Percentiles rank a stretch among this genome's conserved stretches.
Evolutionary conservation across 2,113 vertebrate species (phyloP).

Genomic region (Tupaia chinensis): DNA sequence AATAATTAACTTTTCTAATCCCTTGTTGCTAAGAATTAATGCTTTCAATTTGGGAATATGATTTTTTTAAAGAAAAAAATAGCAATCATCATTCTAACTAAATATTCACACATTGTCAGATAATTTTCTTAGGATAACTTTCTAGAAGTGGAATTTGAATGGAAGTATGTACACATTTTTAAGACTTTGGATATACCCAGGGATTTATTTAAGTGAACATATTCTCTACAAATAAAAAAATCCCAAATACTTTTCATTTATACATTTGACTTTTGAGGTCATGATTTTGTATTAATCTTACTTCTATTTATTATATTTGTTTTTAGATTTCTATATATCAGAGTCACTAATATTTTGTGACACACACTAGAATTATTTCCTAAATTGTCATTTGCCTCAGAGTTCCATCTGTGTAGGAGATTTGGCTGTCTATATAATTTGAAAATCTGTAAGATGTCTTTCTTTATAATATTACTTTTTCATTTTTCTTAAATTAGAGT

Average conservation of each 20-base stretch:
- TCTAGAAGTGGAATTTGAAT: not conserved
- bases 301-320: not conserved
- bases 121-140: not conserved
- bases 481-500: not conserved
- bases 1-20: not conserved
- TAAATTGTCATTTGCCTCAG: not conserved
- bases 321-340: not conserved
- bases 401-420: not conserved
- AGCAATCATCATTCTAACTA: not conserved
- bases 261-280: not conserved
- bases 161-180: not conserved
- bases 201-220: not conserved
- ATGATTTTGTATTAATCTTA: constrained; percentile 31
- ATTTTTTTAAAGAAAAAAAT: not conserved
- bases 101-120: not conserved
- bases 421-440: too few species aligned
- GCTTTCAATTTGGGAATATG: not conserved
- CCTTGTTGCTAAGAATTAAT: not conserved
- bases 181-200: not conserved
- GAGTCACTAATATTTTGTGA: not conserved
- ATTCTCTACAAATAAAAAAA: not conserved
- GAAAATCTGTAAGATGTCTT: not conserved
- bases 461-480: not conserved
- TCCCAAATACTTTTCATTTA: not conserved
- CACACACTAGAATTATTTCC: not conserved